These are phyloP conservation scores for Leptinotarsa defecta DNA, from an alignment of 1,140 invertebrate species.

Conservation along the genomic window DNA sequence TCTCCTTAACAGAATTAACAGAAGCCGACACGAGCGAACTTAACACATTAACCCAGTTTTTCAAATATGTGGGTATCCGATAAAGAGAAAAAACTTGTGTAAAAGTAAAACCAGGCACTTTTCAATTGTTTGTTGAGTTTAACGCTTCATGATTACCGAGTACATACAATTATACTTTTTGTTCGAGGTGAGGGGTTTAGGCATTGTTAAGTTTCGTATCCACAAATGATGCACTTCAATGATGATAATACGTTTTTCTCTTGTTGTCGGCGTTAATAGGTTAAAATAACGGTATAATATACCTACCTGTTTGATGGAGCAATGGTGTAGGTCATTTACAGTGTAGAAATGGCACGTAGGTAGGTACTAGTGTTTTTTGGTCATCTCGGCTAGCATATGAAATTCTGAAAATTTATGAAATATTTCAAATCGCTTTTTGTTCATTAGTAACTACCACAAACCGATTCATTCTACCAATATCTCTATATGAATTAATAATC, in stretches of 20 bases:
- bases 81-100: neutral
- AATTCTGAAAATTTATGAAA: too few species aligned
- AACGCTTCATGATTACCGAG: neutral
- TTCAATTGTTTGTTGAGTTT: neutral
- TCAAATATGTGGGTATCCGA: constrained; percentile 5
- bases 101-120: neutral
- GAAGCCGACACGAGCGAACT: constrained; percentile 2
- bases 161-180: constrained; percentile 4
- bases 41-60: neutral
- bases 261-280: neutral
- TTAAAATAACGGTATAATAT: neutral
- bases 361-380: too few species aligned
- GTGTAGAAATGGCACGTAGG: too few species aligned
- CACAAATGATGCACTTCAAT: constrained; percentile 1
- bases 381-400: too few species aligned
- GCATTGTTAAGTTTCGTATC: neutral
- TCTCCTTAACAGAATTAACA: neutral
- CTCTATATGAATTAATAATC: too few species aligned
- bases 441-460: too few species aligned
- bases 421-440: too few species aligned
- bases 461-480: too few species aligned
- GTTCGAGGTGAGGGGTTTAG: neutral
- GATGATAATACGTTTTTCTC: neutral
- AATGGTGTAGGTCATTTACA: neutral
- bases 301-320: neutral